phyloP scores from a whole-genome alignment of 2,113 vertebrate species.

The Gallinago jamesoni region DNA sequence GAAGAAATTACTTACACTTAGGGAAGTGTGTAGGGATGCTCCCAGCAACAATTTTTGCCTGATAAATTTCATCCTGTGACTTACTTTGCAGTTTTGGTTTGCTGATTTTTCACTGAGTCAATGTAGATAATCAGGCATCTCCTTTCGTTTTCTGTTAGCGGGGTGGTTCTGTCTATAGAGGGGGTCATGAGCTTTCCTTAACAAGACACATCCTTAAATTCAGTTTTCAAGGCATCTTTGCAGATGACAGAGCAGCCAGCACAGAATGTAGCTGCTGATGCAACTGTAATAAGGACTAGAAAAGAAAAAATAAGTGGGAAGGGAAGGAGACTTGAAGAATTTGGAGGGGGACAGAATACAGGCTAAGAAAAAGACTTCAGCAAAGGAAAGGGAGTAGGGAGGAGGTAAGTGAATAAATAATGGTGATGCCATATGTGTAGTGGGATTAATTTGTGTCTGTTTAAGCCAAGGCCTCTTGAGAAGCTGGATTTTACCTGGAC shows the following conservation, averaged over 20 bases:
- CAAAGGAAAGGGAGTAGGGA: background rate
- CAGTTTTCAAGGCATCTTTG: background rate
- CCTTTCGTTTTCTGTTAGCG: background rate
- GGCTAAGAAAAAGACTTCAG: background rate
- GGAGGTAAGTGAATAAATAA: background rate
- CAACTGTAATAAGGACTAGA: background rate
- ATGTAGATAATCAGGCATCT: background rate
- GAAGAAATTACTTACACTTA: background rate
- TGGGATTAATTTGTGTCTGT: background rate
- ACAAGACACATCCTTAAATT: background rate
- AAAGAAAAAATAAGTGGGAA: background rate
- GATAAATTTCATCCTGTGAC: rapidly evolving
- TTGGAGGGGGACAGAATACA: background rate
- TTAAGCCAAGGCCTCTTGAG: background rate
- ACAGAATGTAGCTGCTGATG: background rate
- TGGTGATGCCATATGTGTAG: rapidly evolving
- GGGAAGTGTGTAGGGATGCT: background rate
- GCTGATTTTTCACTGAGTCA: background rate
- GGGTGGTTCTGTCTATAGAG: background rate
- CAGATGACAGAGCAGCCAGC: background rate
- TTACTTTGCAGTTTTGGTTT: background rate
- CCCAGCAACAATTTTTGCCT: background rate
- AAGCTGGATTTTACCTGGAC: background rate
- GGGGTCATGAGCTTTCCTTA: background rate
- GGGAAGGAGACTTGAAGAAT: background rate